Percentiles rank a stretch among this genome's conserved stretches.
Evolutionary conservation across 35 echinoderm and acorn worm genomes (phyloP).

Genomic region (Apostichopus californicus): DNA sequence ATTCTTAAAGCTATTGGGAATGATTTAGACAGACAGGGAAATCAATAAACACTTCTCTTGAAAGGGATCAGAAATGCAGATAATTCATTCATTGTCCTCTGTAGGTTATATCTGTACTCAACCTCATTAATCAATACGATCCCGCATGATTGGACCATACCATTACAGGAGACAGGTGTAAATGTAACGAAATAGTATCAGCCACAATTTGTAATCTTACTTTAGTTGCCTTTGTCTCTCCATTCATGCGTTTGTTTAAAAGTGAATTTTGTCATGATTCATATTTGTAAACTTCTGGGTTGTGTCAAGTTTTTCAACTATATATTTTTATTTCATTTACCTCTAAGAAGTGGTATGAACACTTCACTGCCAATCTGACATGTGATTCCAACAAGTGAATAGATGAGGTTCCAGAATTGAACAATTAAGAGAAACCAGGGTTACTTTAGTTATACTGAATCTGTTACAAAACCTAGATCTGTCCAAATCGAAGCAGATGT

Average conservation of each 20-base stretch:
- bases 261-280: too few species aligned
- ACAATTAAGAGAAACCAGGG: background rate
- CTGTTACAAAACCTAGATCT: too few species aligned
- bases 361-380: background rate
- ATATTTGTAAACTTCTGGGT: too few species aligned
- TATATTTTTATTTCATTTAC: background rate
- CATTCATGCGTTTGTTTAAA: too few species aligned
- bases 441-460: background rate
- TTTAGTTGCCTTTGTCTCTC: too few species aligned
- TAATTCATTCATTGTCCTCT: conserved; percentile 10
- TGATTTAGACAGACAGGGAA: conserved; percentile 18
- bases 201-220: too few species aligned
- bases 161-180: background rate
- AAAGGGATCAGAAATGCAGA: conserved; percentile 10
- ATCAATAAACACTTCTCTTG: background rate
- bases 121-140: background rate
- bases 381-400: background rate
- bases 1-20: background rate
- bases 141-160: background rate
- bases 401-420: background rate
- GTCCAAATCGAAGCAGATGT: too few species aligned
- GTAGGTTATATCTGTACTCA: background rate
- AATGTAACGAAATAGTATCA: background rate
- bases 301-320: too few species aligned
- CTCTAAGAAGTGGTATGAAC: background rate